Percentiles rank a stretch among this genome's conserved stretches.
These are phyloP conservation scores for Valencia hispanica DNA, from an alignment of 2,797 vertebrate genomes.

Conservation along the genomic window DNA sequence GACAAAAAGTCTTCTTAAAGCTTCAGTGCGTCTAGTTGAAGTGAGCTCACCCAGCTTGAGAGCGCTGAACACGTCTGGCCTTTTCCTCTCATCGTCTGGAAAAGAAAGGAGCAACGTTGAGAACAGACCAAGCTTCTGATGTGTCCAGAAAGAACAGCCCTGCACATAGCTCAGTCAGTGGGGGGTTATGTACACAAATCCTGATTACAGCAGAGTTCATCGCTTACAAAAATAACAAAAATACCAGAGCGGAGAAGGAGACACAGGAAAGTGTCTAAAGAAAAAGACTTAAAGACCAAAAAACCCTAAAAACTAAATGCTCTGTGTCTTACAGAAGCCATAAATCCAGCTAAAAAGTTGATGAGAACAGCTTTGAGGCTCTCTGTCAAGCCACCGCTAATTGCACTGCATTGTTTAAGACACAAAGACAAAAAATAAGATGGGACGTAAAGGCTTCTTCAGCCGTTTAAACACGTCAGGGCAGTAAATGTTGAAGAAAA, in stretches of 20 bases:
- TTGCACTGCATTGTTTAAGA: slow-evolving; percentile 9
- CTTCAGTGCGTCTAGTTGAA: not conserved
- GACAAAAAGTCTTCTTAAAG: not conserved
- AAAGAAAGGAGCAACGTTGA: slow-evolving; percentile 29
- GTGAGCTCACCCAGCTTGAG: slow-evolving; percentile 88
- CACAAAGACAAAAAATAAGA: not conserved
- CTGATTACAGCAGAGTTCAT: slow-evolving; percentile 8
- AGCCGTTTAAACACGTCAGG: not conserved
- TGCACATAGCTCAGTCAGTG: slow-evolving; percentile 10
- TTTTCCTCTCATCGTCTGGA: slow-evolving; percentile 86
- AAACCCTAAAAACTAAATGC: not conserved
- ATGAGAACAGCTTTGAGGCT: slow-evolving; percentile 10
- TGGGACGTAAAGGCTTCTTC: not conserved
- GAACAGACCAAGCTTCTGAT: slow-evolving; percentile 17
- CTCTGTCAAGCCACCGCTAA: slow-evolving; percentile 42
- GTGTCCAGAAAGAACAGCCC: slow-evolving; percentile 14
- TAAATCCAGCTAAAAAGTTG: slow-evolving; percentile 5
- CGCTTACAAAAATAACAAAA: slow-evolving; percentile 2
- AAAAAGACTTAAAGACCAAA: not conserved
- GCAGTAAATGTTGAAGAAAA: not conserved
- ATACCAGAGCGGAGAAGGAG: not conserved
- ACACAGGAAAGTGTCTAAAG: not conserved
- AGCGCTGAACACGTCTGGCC: slow-evolving; percentile 94
- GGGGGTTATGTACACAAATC: slow-evolving; percentile 33
- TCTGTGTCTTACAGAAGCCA: not conserved